Conservation (phyloP, 2,113 vertebrate species). For the Suncus etruscus region DNA sequence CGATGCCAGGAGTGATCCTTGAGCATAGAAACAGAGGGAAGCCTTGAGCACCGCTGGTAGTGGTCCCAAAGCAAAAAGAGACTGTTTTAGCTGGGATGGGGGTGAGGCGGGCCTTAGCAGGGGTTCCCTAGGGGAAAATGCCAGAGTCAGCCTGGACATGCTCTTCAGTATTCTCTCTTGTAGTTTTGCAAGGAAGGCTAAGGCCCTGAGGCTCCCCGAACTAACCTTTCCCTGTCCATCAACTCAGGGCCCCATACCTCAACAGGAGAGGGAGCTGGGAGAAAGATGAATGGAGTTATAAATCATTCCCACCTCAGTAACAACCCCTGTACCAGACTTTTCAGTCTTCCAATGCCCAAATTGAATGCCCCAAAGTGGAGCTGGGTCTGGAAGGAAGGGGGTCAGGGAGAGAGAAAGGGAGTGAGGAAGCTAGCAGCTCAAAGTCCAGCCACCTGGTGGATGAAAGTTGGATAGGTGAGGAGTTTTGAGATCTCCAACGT, state of each 20-base stretch:
- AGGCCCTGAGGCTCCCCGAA: conserved; percentile 42
- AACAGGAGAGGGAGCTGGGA: not conserved
- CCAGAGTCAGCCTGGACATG: conserved; percentile 81
- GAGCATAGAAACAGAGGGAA: not conserved
- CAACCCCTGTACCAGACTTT: too few relatives aligned
- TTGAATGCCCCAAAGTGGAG: conserved; percentile 21
- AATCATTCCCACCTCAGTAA: conserved; percentile 65
- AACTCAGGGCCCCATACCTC: conserved; percentile 68
- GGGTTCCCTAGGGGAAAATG: conserved; percentile 75
- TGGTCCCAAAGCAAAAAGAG: too few relatives aligned
- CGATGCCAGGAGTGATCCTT: not conserved
- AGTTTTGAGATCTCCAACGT: too few relatives aligned
- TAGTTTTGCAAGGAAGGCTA: conserved; percentile 76
- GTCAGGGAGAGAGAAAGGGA: not conserved
- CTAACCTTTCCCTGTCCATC: conserved; percentile 39
- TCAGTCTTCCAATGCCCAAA: conserved; percentile 81
- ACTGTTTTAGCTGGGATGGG: too few relatives aligned
- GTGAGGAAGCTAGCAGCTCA: not conserved
- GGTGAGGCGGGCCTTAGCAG: too few relatives aligned
- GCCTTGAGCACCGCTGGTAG: not conserved
- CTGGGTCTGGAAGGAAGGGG: not conserved
- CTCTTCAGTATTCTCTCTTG: conserved; percentile 85
- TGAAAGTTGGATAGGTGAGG: too few relatives aligned
- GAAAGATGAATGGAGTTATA: conserved; percentile 80
- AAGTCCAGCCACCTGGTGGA: too few relatives aligned